Base-by-base conservation (phyloP, 2,113 vertebrate genomes). In the Nanorana parkeri region DNA sequence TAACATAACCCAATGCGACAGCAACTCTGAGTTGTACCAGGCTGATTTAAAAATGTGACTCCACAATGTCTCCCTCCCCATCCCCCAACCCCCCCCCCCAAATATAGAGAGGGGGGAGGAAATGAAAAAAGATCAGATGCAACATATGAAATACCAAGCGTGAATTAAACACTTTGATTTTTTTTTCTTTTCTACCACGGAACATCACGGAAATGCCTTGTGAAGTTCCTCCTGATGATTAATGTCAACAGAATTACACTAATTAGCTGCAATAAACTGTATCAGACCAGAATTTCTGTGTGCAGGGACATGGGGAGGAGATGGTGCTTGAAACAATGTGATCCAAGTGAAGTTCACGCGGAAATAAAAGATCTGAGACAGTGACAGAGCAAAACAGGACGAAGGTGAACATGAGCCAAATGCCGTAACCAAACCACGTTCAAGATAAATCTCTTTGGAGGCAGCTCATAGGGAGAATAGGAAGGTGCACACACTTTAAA, bases 1-100 rank as follows among this genome's bases (percentile, higher is more conserved):
- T 80, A 87, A 47, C 61, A 85, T 3, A 69, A 88, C 66, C 80
- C 54, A 84, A 85, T 68, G 84, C 11, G 76, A 54, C 1, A 80
- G 77, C 60, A 60, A 15, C 71, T 67, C 72, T 36, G 72, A 83
- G 71, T 68, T 61, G 52, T 68, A 83, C 69, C 80, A 75, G 80
- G 29, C 80, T 66, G 63, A 76, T 83, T 83, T 76, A 68, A 83
- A 60, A 51, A 76, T 71, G 80, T 68, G 72, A 83, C 71, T 76
- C 68, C 26, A 60, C 80, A 76, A 83, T 76, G 80, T 83, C 80
- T 76, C 21, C 56, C 54, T 47, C 36, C n/a, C 54, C 76, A 55
- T 29, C 71, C 55, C 32, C 41, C 11, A 47, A 47, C n/a, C n/a
- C 54, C 76, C 72, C 56, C 71, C 55, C 32, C 41, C 11, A 47